Conservation (phyloP, 2,797 vertebrate species). For the Lepidocolaptes lacrymiger region DNA sequence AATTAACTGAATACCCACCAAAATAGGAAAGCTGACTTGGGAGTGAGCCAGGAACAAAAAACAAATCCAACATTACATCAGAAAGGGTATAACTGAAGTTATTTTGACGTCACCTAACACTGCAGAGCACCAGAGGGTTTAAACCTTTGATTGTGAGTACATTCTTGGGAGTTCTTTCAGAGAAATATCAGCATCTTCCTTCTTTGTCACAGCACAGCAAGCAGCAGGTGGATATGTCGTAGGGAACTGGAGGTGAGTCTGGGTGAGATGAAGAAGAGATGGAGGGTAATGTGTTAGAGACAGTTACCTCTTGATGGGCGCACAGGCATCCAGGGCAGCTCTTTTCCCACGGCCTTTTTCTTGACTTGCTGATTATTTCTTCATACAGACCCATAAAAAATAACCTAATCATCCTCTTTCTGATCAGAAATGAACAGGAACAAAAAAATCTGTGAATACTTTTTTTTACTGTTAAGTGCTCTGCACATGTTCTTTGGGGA, state of each 20-base stretch:
- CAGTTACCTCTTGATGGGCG: not conserved
- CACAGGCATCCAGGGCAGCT: not conserved
- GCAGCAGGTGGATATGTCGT: not conserved
- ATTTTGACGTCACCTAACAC: not conserved
- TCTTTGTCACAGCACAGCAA: not conserved
- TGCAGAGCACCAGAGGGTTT: not conserved
- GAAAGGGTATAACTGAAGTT: not conserved
- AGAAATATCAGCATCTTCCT: not conserved
- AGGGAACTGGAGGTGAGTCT: not conserved
- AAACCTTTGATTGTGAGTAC: not conserved
- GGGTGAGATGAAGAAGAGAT: not conserved
- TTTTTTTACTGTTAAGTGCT: conserved; percentile 3
- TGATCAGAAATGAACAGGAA: not conserved
- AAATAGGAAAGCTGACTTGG: not conserved
- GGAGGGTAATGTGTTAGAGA: accelerated
- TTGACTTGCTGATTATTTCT: not conserved
- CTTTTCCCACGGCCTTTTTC: not conserved
- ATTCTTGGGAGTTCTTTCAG: not conserved
- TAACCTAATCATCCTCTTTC: not conserved
- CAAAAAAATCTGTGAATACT: not conserved
- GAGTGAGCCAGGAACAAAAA: not conserved
- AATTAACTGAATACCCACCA: conserved; percentile 23
- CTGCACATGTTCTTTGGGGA: not conserved
- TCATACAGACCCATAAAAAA: not conserved
- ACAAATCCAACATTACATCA: not conserved